Evolutionary conservation across 2,113 vertebrate genomes (phyloP).

Genomic region (Sakesphorus luctuosus): DNA sequence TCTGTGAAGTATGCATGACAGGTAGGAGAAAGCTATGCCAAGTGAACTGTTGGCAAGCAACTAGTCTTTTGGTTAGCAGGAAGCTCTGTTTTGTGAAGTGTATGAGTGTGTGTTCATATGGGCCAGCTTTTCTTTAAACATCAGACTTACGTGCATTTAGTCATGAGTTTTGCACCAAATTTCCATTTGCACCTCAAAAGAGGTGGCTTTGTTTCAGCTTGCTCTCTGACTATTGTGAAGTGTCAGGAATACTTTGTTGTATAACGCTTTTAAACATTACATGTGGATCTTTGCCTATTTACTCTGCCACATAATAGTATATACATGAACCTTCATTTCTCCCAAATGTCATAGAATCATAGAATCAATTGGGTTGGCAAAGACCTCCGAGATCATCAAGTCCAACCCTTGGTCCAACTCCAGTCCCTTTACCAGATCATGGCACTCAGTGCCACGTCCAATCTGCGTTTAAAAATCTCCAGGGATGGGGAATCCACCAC

Average conservation of each 20-base stretch:
- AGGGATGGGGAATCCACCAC: too few species aligned
- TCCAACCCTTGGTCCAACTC: too few species aligned
- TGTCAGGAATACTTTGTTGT: background rate
- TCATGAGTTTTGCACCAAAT: background rate
- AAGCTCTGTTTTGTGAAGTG: conserved; percentile 38
- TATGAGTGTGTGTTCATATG: background rate
- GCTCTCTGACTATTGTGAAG: background rate
- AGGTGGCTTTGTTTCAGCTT: conserved; percentile 5
- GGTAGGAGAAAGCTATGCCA: conserved; percentile 64
- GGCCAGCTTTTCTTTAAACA: conserved; percentile 16
- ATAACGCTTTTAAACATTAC: background rate
- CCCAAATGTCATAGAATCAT: too few species aligned
- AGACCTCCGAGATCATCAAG: too few species aligned
- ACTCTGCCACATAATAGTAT: background rate
- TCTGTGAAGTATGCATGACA: conserved; percentile 53
- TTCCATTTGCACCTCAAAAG: conserved; percentile 33
- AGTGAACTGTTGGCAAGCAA: conserved; percentile 52
- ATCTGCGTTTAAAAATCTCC: too few species aligned
- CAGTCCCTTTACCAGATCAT: too few species aligned
- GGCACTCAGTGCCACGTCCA: too few species aligned
- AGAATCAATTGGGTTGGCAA: too few species aligned
- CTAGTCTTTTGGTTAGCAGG: conserved; percentile 42
- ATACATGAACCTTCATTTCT: background rate
- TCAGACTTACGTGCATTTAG: background rate
- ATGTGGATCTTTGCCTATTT: background rate